Evolutionary conservation across 2,113 vertebrate genomes (phyloP).

Genomic region (Galbula dea): DNA sequence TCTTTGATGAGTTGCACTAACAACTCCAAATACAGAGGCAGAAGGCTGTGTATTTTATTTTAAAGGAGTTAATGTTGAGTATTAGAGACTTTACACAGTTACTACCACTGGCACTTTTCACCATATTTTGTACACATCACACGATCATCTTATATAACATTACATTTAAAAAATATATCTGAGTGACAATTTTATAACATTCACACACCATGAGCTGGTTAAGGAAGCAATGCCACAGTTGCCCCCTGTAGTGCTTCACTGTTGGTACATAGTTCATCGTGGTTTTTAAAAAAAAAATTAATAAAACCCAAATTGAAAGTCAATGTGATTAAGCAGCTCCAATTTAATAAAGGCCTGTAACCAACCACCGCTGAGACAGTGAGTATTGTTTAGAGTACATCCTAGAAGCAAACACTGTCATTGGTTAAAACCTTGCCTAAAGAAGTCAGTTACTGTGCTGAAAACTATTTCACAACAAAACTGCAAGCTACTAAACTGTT

Average conservation of each 20-base stretch:
- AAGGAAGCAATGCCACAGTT: conserved; percentile 71
- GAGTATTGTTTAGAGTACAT: conserved; percentile 77
- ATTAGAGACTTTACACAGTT: conserved; percentile 92
- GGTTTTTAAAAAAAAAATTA: conserved; percentile 58
- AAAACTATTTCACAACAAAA: conserved; percentile 81
- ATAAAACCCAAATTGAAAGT: conserved; percentile 52
- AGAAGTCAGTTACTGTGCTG: conserved; percentile 80
- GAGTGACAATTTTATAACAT: conserved; percentile 80
- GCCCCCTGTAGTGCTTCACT: conserved; percentile 88
- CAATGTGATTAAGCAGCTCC: conserved; percentile 84
- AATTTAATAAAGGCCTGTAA: conserved; percentile 74
- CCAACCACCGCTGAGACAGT: conserved; percentile 69
- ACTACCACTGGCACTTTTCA: conserved; percentile 97
- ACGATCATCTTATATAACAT: conserved; percentile 91
- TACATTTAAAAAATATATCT: conserved; percentile 89
- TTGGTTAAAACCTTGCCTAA: conserved; percentile 84
- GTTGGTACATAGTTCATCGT: conserved; percentile 78
- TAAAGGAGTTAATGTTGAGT: conserved; percentile 80
- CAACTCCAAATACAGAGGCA: conserved; percentile 81
- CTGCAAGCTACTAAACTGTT: conserved; percentile 81
- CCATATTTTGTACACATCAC: conserved; percentile 96
- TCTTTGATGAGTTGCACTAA: conserved; percentile 80
- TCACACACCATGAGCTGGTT: conserved; percentile 79
- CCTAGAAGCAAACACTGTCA: conserved; percentile 84
- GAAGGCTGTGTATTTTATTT: conserved; percentile 80